These are phyloP conservation scores for Asobara japonica DNA, from an alignment of 1,140 invertebrate genomes.

Conservation along the genomic window DNA sequence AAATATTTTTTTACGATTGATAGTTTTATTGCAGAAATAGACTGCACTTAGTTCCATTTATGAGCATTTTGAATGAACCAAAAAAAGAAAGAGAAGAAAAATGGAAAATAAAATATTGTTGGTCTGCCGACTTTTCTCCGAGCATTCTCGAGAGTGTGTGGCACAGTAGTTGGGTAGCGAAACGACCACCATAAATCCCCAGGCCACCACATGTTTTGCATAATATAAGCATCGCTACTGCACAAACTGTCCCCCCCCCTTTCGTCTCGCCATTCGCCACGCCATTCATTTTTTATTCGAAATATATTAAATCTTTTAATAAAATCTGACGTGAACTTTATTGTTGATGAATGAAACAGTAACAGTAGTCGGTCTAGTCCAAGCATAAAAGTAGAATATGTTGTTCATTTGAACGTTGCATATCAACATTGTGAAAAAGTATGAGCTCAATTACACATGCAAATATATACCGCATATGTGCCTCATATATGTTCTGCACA, in stretches of 20 bases:
- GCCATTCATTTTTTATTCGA: constrained; percentile 31
- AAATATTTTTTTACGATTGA: no score
- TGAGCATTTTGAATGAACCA: neutral
- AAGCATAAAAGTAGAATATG: no score
- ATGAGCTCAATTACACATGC: no score
- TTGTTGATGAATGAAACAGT: no score
- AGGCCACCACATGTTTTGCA: constrained; percentile 62
- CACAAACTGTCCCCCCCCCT: constrained; percentile 22
- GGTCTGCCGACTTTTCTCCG: neutral
- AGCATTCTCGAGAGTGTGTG: constrained; percentile 17
- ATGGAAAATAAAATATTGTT: constrained; percentile 17
- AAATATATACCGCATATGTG: neutral
- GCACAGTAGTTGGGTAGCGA: constrained; percentile 11
- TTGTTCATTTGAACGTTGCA: no score
- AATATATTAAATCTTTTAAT: constrained; percentile 9
- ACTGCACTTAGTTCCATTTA: neutral
- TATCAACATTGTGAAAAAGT: no score
- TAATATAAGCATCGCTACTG: constrained; percentile 60
- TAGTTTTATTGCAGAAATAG: no score
- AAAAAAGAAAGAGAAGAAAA: neutral
- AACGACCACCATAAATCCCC: constrained; percentile 26
- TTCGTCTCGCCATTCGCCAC: constrained; percentile 1
- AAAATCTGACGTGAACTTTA: neutral
- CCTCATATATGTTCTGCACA: neutral
- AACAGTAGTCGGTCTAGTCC: no score